Evolutionary conservation across 2,797 vertebrate species (phyloP).

Genomic region (Tolypeutes matacus): DNA sequence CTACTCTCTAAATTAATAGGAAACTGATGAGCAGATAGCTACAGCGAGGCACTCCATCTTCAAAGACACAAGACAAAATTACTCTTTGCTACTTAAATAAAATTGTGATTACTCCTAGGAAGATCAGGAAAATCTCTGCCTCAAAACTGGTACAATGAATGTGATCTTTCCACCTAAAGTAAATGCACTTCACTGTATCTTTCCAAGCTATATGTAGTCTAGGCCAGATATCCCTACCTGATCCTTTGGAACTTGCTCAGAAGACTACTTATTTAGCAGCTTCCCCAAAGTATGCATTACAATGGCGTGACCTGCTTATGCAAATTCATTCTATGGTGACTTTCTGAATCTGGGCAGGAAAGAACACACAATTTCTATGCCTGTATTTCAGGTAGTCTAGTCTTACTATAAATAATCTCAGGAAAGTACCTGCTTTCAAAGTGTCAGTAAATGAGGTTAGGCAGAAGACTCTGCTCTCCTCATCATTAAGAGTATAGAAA

Average conservation of each 20-base stretch:
- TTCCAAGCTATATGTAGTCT: conserved; percentile 2
- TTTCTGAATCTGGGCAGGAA: not conserved
- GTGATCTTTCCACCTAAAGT: not conserved
- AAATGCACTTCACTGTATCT: conserved; percentile 28
- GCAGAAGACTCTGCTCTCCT: conserved; percentile 3
- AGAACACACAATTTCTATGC: conserved; percentile 46
- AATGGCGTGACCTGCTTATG: not conserved
- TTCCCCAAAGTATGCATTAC: conserved; percentile 2
- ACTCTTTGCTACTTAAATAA: conserved; percentile 70
- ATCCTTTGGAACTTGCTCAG: not conserved
- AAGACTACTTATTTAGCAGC: conserved; percentile 1
- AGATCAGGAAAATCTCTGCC: conserved; percentile 43
- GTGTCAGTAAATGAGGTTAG: conserved; percentile 34
- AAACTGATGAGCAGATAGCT: conserved; percentile 24
- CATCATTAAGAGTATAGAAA: conserved; percentile 51
- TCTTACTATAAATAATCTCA: conserved; percentile 29
- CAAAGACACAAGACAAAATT: conserved; percentile 56
- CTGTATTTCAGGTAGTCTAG: not conserved
- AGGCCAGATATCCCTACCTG: not conserved
- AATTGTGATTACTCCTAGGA: conserved; percentile 10
- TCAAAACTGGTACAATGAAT: not conserved
- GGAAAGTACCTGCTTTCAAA: conserved; percentile 41
- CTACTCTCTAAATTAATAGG: conserved; percentile 21
- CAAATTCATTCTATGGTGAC: conserved; percentile 21
- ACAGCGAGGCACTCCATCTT: conserved; percentile 34